These are phyloP conservation scores for Cylas formicarius DNA, from an alignment of 1,140 invertebrate species.

Conservation along the genomic window DNA sequence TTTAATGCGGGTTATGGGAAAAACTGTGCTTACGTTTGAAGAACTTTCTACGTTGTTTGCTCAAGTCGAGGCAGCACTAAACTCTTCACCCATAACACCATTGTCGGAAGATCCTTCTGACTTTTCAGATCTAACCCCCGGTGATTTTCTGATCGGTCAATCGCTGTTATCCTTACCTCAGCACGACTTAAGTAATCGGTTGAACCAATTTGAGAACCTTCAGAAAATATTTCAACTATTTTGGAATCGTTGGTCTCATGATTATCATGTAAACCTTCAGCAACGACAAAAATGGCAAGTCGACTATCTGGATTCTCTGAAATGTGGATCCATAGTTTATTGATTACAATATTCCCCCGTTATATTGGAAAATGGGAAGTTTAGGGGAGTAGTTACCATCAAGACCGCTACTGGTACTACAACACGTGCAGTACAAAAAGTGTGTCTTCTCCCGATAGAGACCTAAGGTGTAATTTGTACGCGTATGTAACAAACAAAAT, in stretches of 20 bases:
- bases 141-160: slow-evolving; percentile 24
- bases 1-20: slow-evolving; percentile 2
- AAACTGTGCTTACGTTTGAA: slow-evolving; percentile 5
- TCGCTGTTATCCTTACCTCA: slow-evolving; percentile 8
- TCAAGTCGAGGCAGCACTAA: slow-evolving; percentile 21
- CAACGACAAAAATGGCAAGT: slow-evolving; percentile 9
- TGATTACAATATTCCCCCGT: too few species aligned
- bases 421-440: too few species aligned
- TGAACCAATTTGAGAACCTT: slow-evolving; percentile 7
- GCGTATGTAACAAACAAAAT: too few species aligned
- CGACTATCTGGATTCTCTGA: too few species aligned
- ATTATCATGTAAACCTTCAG: background rate
- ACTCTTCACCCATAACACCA: slow-evolving; percentile 16
- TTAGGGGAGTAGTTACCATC: too few species aligned
- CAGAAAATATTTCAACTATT: slow-evolving; percentile 6
- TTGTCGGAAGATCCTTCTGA: slow-evolving; percentile 20
- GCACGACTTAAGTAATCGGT: background rate
- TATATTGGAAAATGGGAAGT: too few species aligned
- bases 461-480: too few species aligned
- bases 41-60: slow-evolving; percentile 24
- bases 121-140: slow-evolving; percentile 10
- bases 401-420: too few species aligned
- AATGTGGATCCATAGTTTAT: too few species aligned
- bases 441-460: too few species aligned
- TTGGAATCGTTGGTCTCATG: slow-evolving; percentile 8